These are phyloP conservation scores for Cephalopachus bancanus DNA, from an alignment of 2,797 vertebrate genomes.

Conservation along the genomic window DNA sequence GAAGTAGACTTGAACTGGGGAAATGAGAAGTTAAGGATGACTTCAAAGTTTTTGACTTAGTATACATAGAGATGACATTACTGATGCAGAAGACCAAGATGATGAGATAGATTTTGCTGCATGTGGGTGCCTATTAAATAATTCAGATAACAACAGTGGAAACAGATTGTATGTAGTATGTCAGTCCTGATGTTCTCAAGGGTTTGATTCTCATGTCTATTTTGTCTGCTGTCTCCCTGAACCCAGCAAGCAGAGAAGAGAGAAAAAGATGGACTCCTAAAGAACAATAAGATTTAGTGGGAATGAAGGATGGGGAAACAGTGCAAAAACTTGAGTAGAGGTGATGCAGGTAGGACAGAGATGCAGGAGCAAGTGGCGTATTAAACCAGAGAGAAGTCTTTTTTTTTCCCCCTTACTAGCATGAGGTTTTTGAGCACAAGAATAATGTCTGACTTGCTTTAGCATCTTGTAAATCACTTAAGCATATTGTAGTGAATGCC, in stretches of 20 bases:
- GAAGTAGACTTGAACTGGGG: conserved; percentile 10
- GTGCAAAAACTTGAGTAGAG: not conserved
- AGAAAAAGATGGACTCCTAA: conserved; percentile 38
- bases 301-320: not conserved
- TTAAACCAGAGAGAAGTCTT: not conserved
- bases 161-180: not conserved
- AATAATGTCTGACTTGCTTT: not conserved
- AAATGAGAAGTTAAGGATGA: conserved; percentile 35
- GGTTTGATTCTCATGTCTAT: not conserved
- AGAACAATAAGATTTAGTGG: conserved; percentile 22
- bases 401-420: not conserved
- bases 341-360: not conserved
- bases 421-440: not conserved
- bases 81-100: not conserved
- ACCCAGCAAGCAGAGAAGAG: not conserved
- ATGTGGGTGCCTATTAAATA: conserved; percentile 9
- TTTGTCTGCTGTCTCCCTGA: not conserved
- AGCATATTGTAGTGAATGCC: conserved; percentile 7
- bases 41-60: conserved; percentile 26
- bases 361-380: not conserved
- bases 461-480: conserved; percentile 14
- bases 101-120: not conserved
- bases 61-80: not conserved
- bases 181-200: conserved; percentile 20
- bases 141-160: not conserved